These are phyloP conservation scores for Achlya flavicornis DNA, from an alignment of 2,888 invertebrate species.

Conservation along the genomic window DNA sequence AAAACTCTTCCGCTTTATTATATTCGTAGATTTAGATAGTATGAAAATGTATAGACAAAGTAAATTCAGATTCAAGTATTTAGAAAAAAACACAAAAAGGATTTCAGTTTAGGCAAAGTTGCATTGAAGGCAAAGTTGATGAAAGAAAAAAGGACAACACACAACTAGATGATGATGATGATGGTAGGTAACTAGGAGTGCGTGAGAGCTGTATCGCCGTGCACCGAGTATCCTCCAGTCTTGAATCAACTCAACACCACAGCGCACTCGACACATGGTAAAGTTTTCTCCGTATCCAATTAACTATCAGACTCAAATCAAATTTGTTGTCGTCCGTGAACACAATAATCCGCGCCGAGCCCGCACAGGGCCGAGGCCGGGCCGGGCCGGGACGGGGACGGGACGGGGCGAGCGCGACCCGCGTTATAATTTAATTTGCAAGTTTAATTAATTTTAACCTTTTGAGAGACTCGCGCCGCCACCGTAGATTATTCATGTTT, in stretches of 20 bases:
- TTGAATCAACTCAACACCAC: not conserved
- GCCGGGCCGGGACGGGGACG: conserved; percentile 12
- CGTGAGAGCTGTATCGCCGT: too few relatives aligned
- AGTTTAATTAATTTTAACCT: conserved; percentile 70
- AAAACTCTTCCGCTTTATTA: too few relatives aligned
- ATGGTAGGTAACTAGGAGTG: too few relatives aligned
- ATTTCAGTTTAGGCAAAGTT: too few relatives aligned
- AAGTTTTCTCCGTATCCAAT: conserved; percentile 25
- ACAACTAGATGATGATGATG: too few relatives aligned
- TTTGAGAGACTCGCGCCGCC: conserved; percentile 42
- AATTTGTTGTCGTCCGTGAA: conserved; percentile 32
- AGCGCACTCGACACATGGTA: not conserved
- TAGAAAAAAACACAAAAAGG: too few relatives aligned
- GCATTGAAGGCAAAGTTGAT: too few relatives aligned
- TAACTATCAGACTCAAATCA: conserved; percentile 40
- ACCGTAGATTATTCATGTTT: conserved; percentile 42
- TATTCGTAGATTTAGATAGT: too few relatives aligned
- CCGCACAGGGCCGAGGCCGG: not conserved
- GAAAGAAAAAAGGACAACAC: too few relatives aligned
- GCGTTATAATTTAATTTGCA: conserved; percentile 63
- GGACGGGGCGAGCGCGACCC: conserved; percentile 25
- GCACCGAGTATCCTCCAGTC: not conserved
- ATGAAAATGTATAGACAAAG: too few relatives aligned
- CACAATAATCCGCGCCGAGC: conserved; percentile 23
- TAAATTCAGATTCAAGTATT: too few relatives aligned